Base-by-base conservation (phyloP, 2,888 invertebrate species). In the Urechis unicinctus region DNA sequence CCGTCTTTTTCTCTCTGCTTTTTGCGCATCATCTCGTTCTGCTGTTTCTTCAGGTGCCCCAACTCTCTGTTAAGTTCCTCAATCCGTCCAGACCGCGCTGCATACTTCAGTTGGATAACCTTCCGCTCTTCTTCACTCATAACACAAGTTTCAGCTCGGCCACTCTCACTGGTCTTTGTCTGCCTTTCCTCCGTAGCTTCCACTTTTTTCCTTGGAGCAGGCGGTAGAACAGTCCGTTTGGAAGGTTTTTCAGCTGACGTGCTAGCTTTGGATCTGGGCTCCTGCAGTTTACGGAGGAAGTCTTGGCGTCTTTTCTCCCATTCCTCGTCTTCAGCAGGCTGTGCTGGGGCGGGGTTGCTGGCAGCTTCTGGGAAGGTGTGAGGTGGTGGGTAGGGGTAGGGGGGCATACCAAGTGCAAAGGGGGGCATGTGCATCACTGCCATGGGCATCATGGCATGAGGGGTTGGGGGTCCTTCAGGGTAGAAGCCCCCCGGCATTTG, bases 11-110 rank as follows among this genome's bases (percentile, higher is more conserved):
- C 64, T 48, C 54, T 48, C 41, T 66, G 66, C 44, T 65, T 65
- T 50, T 68, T 69, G 41, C 71, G 66, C 60, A 70, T 66, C 55
- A 74, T 55, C 56, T 73, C 73, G 57, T 69, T 70, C 52, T 75
- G 72, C 54, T 71, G 70, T 47, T 66, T 66, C 41, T 65, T 60
- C 30, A 74, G 61, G 30, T 62, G 66, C 6, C 58, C 63, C 24
- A 73, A 56, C 57, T 75, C 74, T 36, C 25, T 52, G 25, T 55
- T 45, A 13, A 58, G 42, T 9, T 36, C 44, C 3, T 28, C 24
- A 2, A 58, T 31, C n/a, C 52, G 51, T 41, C 41, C 24, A n/a
- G 42, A 36, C 21, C 55, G 30, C 22, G 47, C 52, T 28, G 51
- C 24, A 17, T 36, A 36, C 36, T 36, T 36, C 36, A 13, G 9